A percentile compares a stretch with the other conserved stretches of the same genome.
Conservation (phyloP, 1,140 invertebrate species). For the Alviniconcha marisindica region DNA sequence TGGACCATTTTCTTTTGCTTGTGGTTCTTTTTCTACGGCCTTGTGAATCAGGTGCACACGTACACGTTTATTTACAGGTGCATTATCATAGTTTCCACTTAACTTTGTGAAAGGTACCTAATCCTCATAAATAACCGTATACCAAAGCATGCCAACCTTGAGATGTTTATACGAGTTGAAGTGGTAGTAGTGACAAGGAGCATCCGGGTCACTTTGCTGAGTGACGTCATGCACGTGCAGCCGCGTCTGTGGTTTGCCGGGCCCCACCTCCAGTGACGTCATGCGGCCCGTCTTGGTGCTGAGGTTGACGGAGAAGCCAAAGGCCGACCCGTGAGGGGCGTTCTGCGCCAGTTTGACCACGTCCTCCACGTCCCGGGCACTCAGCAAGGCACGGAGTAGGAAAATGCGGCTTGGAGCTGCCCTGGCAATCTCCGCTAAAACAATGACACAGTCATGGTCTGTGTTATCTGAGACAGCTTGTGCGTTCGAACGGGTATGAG, state of each 20-base stretch:
- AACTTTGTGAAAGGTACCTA: no score
- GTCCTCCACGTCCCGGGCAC: slow-evolving; percentile 18
- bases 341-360: slow-evolving; percentile 10
- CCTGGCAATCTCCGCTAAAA: no score
- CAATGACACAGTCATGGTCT: no score
- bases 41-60: no score
- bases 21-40: no score
- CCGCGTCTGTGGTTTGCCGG: background rate
- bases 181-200: slow-evolving; percentile 25
- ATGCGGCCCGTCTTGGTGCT: background rate
- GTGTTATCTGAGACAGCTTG: no score
- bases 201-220: background rate
- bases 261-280: slow-evolving; percentile 22
- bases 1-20: no score
- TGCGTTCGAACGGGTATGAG: no score
- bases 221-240: slow-evolving; percentile 11
- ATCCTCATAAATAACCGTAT: no score
- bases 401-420: background rate
- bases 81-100: no score
- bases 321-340: slow-evolving; percentile 4
- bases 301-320: slow-evolving; percentile 34
- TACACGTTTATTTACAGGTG: no score
- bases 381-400: slow-evolving; percentile 26
- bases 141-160: no score
- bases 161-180: slow-evolving; percentile 23